Conservation (phyloP, 2,888 invertebrate species). For the Scaeva pyrastri region DNA sequence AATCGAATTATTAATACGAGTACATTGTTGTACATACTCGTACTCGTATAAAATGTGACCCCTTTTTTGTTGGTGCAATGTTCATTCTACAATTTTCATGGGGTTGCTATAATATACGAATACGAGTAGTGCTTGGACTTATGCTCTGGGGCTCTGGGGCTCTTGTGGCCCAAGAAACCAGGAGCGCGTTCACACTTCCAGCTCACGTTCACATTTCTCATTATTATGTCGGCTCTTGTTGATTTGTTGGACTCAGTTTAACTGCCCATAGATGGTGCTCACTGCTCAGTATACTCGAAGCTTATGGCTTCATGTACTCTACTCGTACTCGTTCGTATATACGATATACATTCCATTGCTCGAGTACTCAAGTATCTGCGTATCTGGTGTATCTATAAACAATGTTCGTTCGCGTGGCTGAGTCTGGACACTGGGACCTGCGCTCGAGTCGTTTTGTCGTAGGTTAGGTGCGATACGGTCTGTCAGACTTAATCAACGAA, state of each 20-base stretch:
- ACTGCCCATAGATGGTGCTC: slow-evolving; percentile 18
- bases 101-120: not conserved
- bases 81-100: slow-evolving; percentile 13
- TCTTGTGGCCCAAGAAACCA: not conserved
- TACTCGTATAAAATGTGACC: slow-evolving; percentile 38
- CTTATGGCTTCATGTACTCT: not conserved
- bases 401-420: slow-evolving; percentile 25
- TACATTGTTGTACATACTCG: slow-evolving; percentile 11
- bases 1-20: not conserved
- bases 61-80: slow-evolving; percentile 34
- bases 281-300: not conserved
- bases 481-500: slow-evolving; percentile 62
- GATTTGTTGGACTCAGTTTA: slow-evolving; percentile 45
- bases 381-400: slow-evolving; percentile 37
- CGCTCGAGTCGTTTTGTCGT: slow-evolving; percentile 9
- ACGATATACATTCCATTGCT: slow-evolving; percentile 5
- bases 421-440: not conserved
- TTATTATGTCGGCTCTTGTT: slow-evolving; percentile 43
- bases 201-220: slow-evolving; percentile 35
- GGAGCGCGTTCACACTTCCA: not conserved
- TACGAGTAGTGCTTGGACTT: not conserved
- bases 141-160: not conserved
- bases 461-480: slow-evolving; percentile 67
- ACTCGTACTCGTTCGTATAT: not conserved
- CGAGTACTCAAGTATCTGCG: slow-evolving; percentile 7